Base-by-base conservation (phyloP, 2,113 vertebrate species). In the Vulpes vulpes region DNA sequence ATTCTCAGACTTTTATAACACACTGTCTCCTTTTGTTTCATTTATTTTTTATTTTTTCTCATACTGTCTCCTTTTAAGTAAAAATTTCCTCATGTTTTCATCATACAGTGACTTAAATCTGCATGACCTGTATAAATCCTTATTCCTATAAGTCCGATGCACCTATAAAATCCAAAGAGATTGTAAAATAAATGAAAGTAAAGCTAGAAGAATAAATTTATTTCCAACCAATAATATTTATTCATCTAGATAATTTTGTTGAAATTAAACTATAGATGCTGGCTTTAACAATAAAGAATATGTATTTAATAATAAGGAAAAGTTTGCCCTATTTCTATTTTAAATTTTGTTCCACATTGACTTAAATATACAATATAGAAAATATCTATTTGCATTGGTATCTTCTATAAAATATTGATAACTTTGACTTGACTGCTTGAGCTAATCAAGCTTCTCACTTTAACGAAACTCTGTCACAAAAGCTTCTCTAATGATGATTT, bases 361-460 rank as follows among this genome's bases (percentile, higher is more conserved):
- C 19, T 67, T 93, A 84, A 88, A 69, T 38, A 64, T 11, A 65
- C 5, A 27, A 51, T 43, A 84, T 8, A 80, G 27, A 85, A 94
- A 57, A 76, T 43, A 12, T 16, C 81, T 43, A 5, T 14, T 43
- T 91, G 10, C 38, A 43, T 30, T 49, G 23, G 11, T 12, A 38
- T 14, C 8, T 62, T 71, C 67, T 69, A 74, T 82, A 89, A 94
- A 94, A 86, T 92, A 96, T 23, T 57, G 43, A 81, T 27, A n/a
- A 86, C 35, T 10, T 60, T 60, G n/a, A 80, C 22, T 69, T 95
- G 67, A 55, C 27, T 90, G 4, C 8, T 73, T 55, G 55, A 94
- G 15, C 62, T 93, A 65, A 74, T 78, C 16, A 23, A 35, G 67
- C 16, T 94, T 84, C 73, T 85, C 12, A 62, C 73, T 81, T 91